phyloP scores from a whole-genome alignment of 2,113 vertebrate species.

The Ahaetulla prasina region DNA sequence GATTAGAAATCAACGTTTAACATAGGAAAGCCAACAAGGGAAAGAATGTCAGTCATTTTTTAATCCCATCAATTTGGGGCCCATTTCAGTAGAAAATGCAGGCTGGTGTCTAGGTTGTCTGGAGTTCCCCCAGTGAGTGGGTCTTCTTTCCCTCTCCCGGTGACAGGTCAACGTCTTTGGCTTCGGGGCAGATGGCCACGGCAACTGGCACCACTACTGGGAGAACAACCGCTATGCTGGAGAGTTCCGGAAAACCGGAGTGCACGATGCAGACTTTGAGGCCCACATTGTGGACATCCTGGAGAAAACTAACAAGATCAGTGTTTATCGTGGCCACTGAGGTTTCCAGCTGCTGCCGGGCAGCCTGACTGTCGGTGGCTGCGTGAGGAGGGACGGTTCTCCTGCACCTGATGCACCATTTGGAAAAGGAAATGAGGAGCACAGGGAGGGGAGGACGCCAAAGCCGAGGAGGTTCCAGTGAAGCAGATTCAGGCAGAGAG shows the following conservation, averaged over 20 bases:
- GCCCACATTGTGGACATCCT: conserved; percentile 90
- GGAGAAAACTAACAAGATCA: conserved; percentile 87
- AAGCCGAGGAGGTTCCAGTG: not conserved
- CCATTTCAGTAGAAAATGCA: not conserved
- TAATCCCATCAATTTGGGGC: not conserved
- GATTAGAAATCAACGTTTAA: not conserved
- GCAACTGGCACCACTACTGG: conserved; percentile 99
- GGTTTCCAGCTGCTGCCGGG: not conserved
- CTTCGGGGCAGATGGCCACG: conserved; percentile 90
- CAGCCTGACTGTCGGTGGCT: not conserved
- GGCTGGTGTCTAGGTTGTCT: not conserved
- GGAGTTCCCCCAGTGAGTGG: not conserved
- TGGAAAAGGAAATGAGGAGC: not conserved
- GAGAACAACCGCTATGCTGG: conserved; percentile 96
- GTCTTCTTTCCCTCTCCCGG: not conserved
- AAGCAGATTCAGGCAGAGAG: not conserved
- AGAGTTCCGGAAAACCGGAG: conserved; percentile 94
- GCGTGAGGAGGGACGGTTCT: not conserved
- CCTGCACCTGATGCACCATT: not conserved
- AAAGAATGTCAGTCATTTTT: not conserved
- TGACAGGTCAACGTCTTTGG: conserved; percentile 93
- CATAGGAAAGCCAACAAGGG: no score
- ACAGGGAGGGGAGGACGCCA: not conserved
- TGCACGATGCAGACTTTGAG: conserved; percentile 94
- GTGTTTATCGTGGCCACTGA: conserved; percentile 91